Evolutionary conservation across 2,888 invertebrate genomes (phyloP).

Genomic region (Tiliacea aurago): DNA sequence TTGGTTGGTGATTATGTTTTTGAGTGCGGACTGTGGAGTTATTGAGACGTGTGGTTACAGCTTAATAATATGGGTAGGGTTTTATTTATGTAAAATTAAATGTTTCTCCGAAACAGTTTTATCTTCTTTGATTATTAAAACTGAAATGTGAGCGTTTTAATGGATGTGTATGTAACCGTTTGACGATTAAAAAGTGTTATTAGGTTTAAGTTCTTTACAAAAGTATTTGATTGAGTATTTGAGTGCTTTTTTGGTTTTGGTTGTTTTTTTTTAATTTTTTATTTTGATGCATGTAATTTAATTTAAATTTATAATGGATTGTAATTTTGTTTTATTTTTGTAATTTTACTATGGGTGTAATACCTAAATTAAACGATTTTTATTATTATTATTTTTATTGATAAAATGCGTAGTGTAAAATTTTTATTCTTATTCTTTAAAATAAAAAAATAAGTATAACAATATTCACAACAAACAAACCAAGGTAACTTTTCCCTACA

Average conservation of each 20-base stretch:
- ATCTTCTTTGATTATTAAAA: no score
- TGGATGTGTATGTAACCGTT: no score
- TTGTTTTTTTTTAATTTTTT: no score
- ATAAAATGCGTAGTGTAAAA: neutral
- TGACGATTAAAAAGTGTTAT: neutral
- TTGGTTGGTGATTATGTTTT: conserved; percentile 49
- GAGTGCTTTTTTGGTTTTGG: no score
- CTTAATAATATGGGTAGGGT: conserved; percentile 19
- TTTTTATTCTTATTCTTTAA: neutral
- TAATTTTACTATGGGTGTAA: no score
- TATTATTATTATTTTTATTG: no score
- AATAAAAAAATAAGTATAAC: neutral
- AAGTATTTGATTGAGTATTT: neutral
- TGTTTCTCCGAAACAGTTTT: neutral
- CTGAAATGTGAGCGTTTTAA: no score
- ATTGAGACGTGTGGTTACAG: conserved; percentile 36
- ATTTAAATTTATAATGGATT: no score
- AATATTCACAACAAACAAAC: neutral
- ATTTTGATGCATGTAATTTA: no score
- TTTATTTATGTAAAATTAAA: conserved; percentile 15
- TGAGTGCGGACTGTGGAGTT: conserved; percentile 21
- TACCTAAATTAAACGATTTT: no score
- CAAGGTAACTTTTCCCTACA: no score
- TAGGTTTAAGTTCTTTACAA: neutral
- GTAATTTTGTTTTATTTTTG: no score